Evolutionary conservation across 1,140 invertebrate genomes (phyloP), one percentile per base, ranked within the genome.

Genomic region (Atta colombica): DNA sequence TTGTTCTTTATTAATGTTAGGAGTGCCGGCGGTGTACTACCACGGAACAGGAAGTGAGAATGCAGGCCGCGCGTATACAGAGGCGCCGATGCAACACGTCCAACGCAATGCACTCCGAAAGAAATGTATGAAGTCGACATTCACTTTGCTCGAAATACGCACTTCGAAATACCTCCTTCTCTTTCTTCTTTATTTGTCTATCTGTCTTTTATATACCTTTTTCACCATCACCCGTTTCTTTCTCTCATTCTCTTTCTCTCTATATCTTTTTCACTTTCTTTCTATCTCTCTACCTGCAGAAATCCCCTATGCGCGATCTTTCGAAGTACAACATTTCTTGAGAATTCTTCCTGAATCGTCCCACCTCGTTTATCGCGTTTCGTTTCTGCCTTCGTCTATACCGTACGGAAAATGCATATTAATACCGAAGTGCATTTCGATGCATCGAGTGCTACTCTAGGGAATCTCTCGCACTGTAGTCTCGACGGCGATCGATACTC

Each of bases 91-190:
- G 85, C 92, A 94, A 92, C 93, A 93, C 81, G 90, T 92, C 84
- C 93, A 94, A 91, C 92, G 92, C 91, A 91, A 92, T 93, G 89
- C 92, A 82, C 92, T 94, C 75, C 93, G 93, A 88, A 94, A 94
- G 92, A 94, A 94, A 94, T 94, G 93, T 94, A 94, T 94, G 93
- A 93, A 93, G 91, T 92, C 91, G 91, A 92, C 89, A 87, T 89
- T 89, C 91, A 90, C 84, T 91, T 90, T 88, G 66, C 31, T 85
- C 63, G 86, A 86, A 90, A 58, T 61, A 88, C 77, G 65, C 66
- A 65, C 49, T 14, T 69, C 39, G 25, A 84, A 63, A 75, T 45
- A 75, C 16, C 63, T 68, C 69, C 49, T 49, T 61, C 35, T 86
- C 60, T 88, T 12, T 87, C 55, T 87, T 61, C 81, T 25, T 25